A percentile compares a stretch with the other conserved stretches of the same genome.
Conservation (phyloP, 2,797 vertebrate species). For the Liparis tanakae region DNA sequence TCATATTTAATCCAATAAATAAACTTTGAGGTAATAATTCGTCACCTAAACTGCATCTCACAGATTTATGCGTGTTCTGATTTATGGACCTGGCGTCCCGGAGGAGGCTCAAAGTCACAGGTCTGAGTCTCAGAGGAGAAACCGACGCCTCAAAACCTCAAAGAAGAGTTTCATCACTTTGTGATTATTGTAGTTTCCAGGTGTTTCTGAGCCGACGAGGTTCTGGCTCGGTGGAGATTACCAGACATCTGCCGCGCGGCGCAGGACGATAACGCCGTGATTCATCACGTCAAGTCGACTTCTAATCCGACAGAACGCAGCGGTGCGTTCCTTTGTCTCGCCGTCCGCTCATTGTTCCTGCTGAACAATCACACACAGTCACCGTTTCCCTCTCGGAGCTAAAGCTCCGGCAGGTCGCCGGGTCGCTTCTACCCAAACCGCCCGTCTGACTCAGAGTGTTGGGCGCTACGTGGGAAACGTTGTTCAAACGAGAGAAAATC, state of each 20-base stretch:
- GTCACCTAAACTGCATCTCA: background rate
- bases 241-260: too few relatives aligned
- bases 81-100: background rate
- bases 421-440: too few relatives aligned
- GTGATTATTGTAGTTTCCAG: too few relatives aligned
- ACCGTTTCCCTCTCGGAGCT: background rate
- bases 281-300: background rate
- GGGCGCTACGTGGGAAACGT: background rate
- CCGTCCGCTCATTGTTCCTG: too few relatives aligned
- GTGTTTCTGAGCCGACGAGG: background rate
- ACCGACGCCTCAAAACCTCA: too few relatives aligned
- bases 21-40: background rate
- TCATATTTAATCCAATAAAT: constrained; percentile 2
- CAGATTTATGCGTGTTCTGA: background rate
- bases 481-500: background rate
- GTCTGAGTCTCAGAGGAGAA: background rate
- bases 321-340: background rate
- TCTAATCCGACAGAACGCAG: background rate
- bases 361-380: background rate
- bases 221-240: background rate
- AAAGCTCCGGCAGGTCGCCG: background rate
- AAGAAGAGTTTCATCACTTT: too few relatives aligned
- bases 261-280: background rate
- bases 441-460: too few relatives aligned
- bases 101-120: background rate